Percentiles rank a stretch among this genome's conserved stretches.
phyloP scores from a whole-genome alignment of 2,888 invertebrate species.

The Nemurella pictetii region DNA sequence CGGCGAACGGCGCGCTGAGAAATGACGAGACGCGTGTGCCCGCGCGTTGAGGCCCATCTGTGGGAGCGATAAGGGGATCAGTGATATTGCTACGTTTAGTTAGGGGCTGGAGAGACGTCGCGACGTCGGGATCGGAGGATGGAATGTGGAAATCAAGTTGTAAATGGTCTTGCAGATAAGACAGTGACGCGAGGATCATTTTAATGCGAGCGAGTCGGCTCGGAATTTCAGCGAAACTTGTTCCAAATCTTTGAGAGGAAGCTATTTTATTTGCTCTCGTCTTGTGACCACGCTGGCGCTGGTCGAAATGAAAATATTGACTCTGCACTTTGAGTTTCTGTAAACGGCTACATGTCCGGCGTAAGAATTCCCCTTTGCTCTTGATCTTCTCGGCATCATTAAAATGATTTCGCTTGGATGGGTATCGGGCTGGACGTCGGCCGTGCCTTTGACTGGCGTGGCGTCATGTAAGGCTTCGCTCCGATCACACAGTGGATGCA shows the following conservation, averaged over 20 bases:
- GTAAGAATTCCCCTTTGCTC: not conserved
- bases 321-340: not conserved
- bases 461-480: not conserved
- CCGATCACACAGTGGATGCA: not conserved
- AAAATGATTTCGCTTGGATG: not conserved
- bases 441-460: not conserved
- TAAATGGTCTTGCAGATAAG: not conserved
- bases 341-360: not conserved
- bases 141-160: not conserved
- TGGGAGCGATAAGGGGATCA: constrained; percentile 11
- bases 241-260: not conserved
- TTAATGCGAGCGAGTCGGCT: not conserved
- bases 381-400: not conserved
- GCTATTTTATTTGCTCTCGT: not conserved
- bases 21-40: constrained; percentile 11
- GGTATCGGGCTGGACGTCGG: not conserved
- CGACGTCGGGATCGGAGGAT: not conserved
- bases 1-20: not conserved
- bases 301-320: not conserved
- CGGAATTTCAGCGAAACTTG: not conserved
- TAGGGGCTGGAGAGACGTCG: not conserved
- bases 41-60: constrained; percentile 9
- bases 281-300: not conserved
- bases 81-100: not conserved
- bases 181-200: not conserved